Evolutionary conservation across 2,888 invertebrate genomes (phyloP), one percentile per base, ranked within the genome.

Genomic region (Dusona sp.): DNA sequence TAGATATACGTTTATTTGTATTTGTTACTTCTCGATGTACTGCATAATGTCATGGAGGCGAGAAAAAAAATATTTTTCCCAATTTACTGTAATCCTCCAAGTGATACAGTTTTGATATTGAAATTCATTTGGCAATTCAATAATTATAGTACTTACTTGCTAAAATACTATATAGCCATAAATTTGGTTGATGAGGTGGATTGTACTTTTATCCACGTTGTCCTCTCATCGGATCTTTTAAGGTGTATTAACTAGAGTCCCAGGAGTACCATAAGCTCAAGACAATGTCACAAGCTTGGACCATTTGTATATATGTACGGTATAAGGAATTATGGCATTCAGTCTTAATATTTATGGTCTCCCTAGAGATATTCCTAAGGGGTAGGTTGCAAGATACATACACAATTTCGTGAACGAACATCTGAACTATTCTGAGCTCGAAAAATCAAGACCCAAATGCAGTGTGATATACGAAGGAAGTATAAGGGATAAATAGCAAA

Each of bases 171-270:
- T 8, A n/a, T 16, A 0, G 11, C 22, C 7, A 54, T 22, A 29
- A 33, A 70, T 68, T 33, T 57, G 70, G 57, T 45, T 22, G n/a
- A 48, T 48, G n/a, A 22, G 77, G 33, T 36, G n/a, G 51, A 33
- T 73, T 73, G 36, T 54, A 73, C 33, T 54, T 77, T 75, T 48
- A 61, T 42, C 61, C 61, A 80, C 51, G 72, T 64, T 45, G 25
- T 45, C 72, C 68, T 67, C 72, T 83, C 67, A 73, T 78, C 82
- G 70, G 65, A 65, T 51, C 68, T 84, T 79, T 87, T 81, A 89
- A 91, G 90, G 92, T 90, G 89, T 90, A 92, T 92, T 91, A 92
- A 92, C 89, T 86, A 87, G 89, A 89, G 84, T 92, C 92, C 90
- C 91, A 82, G 89, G 92, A 90, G 92, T 90, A 86, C 88, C 89